phyloP scores from a whole-genome alignment of 2,888 invertebrate species.

The Cephus nigrinus region DNA sequence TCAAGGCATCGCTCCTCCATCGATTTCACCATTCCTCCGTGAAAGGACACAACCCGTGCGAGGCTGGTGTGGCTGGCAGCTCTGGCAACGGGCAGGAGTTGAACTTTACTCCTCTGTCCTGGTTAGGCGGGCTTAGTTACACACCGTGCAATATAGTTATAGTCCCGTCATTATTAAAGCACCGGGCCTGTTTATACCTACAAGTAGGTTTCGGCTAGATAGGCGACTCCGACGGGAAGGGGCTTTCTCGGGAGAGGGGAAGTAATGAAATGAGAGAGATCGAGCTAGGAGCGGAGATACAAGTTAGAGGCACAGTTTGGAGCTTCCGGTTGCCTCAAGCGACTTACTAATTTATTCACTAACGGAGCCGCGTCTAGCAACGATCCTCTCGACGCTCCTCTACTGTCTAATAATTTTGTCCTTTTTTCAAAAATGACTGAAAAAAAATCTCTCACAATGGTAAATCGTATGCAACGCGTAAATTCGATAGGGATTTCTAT shows the following conservation, averaged over 20 bases:
- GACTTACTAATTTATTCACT: slow-evolving; percentile 31
- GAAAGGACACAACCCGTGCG: too few relatives aligned
- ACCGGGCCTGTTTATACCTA: slow-evolving; percentile 19
- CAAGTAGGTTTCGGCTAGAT: too few relatives aligned
- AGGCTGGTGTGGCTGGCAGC: too few relatives aligned
- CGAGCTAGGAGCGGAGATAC: slow-evolving; percentile 14
- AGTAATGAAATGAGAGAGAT: background rate
- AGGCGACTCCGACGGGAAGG: background rate
- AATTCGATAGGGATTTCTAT: too few relatives aligned
- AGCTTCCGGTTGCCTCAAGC: slow-evolving; percentile 19
- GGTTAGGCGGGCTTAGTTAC: slow-evolving; percentile 23
- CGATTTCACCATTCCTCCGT: too few relatives aligned
- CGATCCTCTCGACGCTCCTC: too few relatives aligned
- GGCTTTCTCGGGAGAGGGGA: slow-evolving; percentile 10
- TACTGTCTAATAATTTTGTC: too few relatives aligned
- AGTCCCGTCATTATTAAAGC: slow-evolving; percentile 23
- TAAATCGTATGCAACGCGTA: too few relatives aligned
- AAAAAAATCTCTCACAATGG: too few relatives aligned
- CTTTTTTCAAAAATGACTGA: too few relatives aligned
- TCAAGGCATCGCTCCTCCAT: too few relatives aligned
- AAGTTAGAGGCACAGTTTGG: slow-evolving; percentile 30
- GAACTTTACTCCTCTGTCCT: slow-evolving; percentile 19
- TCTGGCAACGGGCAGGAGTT: background rate
- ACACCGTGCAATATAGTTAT: slow-evolving; percentile 18
- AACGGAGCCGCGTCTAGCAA: slow-evolving; percentile 12